Conservation (phyloP, 2,888 invertebrate genomes). For the Julus scandinavius region DNA sequence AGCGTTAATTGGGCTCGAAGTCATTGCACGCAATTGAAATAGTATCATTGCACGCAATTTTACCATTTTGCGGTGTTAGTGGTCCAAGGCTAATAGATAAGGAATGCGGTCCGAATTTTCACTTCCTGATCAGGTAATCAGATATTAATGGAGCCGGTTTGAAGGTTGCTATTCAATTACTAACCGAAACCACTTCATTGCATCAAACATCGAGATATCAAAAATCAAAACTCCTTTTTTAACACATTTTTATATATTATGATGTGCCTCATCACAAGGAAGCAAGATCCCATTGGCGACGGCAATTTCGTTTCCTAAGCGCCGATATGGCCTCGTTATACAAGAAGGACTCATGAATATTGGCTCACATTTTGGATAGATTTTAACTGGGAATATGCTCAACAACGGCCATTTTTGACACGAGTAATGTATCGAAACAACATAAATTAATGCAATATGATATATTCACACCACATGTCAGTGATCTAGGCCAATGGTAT, state of each 20-base stretch:
- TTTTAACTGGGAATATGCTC: background rate
- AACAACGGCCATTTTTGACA: background rate
- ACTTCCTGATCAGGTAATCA: conserved; percentile 26
- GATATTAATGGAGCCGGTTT: conserved; percentile 4
- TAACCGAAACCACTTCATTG: background rate
- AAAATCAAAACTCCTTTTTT: background rate
- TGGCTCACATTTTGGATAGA: too few species aligned
- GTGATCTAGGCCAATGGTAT: conserved; percentile 25
- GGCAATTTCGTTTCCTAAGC: too few species aligned
- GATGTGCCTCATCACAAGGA: too few species aligned
- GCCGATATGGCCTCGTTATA: too few species aligned
- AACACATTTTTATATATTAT: background rate
- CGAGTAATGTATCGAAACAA: background rate
- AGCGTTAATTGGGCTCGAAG: conserved; percentile 13
- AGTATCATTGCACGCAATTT: conserved; percentile 26
- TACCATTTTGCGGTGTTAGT: conserved; percentile 6
- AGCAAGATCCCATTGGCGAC: background rate
- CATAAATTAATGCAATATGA: background rate
- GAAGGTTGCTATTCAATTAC: background rate
- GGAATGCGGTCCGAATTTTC: conserved; percentile 3
- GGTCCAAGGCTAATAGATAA: conserved; percentile 26
- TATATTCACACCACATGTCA: background rate
- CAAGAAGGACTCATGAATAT: too few species aligned
- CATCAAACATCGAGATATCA: background rate
- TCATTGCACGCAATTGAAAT: conserved; percentile 23